Conservation (phyloP, 2,113 vertebrate genomes). For the Gymnobelideus leadbeateri region DNA sequence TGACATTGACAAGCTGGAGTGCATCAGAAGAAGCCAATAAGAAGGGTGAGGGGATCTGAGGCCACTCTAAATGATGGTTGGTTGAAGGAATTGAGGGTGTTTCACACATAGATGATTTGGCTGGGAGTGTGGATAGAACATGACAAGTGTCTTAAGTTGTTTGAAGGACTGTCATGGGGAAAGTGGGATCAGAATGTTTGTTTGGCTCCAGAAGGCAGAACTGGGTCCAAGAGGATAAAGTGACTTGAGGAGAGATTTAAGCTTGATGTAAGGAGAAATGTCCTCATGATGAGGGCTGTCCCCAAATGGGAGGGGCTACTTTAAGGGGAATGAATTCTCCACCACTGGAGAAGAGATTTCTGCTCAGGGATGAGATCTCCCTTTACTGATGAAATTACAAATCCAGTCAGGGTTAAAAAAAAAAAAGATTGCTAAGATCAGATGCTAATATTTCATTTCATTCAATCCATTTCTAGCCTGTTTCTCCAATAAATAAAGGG, state of each 20-base stretch:
- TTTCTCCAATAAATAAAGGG: not conserved
- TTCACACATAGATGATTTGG: not conserved
- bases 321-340: not conserved
- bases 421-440: not conserved
- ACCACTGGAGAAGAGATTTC: not conserved
- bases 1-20: not conserved
- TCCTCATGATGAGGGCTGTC: not conserved
- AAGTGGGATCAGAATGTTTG: not conserved
- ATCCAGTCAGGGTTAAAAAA: not conserved
- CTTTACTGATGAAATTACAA: not conserved
- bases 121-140: not conserved
- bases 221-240: not conserved
- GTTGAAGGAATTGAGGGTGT: not conserved
- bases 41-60: not conserved
- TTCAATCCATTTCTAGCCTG: not conserved
- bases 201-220: not conserved
- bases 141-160: not conserved
- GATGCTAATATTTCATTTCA: not conserved
- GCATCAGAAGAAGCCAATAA: not conserved
- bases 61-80: not conserved
- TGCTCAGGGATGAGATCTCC: not conserved
- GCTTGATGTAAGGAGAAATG: not conserved
- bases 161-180: not conserved
- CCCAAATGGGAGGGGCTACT: not conserved
- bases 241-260: not conserved